Percentiles rank a stretch among this genome's conserved stretches.
Evolutionary conservation across 1,140 invertebrate species (phyloP).

Genomic region (Sycobia sp.): DNA sequence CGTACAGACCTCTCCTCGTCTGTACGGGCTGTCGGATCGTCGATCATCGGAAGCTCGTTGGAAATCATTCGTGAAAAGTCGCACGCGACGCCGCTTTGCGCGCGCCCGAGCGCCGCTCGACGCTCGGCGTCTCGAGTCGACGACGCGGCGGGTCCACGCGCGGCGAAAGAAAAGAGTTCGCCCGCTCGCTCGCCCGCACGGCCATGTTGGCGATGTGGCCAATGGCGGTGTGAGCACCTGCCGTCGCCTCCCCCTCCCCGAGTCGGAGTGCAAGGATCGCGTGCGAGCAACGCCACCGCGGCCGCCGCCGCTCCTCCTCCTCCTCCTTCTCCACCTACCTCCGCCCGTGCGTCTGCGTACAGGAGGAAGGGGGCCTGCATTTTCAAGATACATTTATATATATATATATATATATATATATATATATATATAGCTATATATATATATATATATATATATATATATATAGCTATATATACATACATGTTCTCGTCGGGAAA

Average conservation of each 20-base stretch:
- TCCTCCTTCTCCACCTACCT: not conserved
- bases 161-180: slow-evolving; percentile 50
- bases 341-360: not conserved
- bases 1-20: too few relatives aligned
- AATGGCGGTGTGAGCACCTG: slow-evolving; percentile 61
- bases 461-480: too few relatives aligned
- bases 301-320: not conserved
- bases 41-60: too few relatives aligned
- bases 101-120: too few relatives aligned
- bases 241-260: slow-evolving; percentile 58
- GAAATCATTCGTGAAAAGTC: too few relatives aligned
- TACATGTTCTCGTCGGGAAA: not conserved
- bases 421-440: too few relatives aligned
- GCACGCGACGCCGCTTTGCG: too few relatives aligned
- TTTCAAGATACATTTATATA: too few relatives aligned
- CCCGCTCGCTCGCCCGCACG: slow-evolving; percentile 40
- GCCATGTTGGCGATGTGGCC: slow-evolving; percentile 62
- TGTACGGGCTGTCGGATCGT: too few relatives aligned
- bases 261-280: slow-evolving; percentile 19
- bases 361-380: slow-evolving; percentile 21
- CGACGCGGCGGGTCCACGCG: slow-evolving; percentile 41
- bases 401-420: too few relatives aligned
- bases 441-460: too few relatives aligned
- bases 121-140: too few relatives aligned
- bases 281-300: slow-evolving; percentile 14